Percentiles rank a stretch among this genome's conserved stretches.
Conservation (phyloP, 2,797 vertebrate genomes). For the Chaetodon trifasciatus region DNA sequence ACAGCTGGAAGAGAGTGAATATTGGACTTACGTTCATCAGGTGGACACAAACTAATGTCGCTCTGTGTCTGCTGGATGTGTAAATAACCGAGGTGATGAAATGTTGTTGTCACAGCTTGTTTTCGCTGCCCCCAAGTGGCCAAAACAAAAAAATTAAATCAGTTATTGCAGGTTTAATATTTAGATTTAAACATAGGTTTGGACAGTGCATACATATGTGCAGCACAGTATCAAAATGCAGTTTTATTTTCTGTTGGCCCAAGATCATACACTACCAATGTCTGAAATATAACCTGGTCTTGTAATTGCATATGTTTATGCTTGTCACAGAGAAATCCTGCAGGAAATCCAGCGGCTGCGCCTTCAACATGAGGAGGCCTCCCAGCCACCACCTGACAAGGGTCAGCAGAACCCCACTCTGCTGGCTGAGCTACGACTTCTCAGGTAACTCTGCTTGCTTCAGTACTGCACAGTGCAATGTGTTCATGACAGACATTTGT, state of each 20-base stretch:
- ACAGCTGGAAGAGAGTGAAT: background rate
- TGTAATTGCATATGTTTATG: conserved; percentile 15
- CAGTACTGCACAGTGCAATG: background rate
- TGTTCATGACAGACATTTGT: background rate
- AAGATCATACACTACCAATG: background rate
- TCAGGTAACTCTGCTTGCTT: conserved; percentile 86
- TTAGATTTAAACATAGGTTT: background rate
- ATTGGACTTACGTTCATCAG: background rate
- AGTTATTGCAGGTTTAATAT: background rate
- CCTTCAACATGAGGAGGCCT: conserved; percentile 96
- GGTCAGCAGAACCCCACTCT: conserved; percentile 97
- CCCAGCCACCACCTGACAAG: conserved; percentile 93
- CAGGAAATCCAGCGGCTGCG: conserved; percentile 98
- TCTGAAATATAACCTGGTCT: background rate
- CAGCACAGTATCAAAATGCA: background rate
- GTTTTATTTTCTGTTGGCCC: background rate
- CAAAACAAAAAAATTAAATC: background rate
- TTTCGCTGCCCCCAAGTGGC: conserved; percentile 52
- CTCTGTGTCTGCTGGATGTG: background rate
- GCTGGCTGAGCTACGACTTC: conserved; percentile 94
- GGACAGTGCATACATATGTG: background rate
- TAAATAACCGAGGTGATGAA: background rate
- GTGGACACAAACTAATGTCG: conserved; percentile 1
- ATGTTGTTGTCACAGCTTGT: conserved; percentile 19
- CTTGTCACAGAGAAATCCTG: conserved; percentile 90